A percentile compares a stretch with the other conserved stretches of the same genome.
phyloP scores from a whole-genome alignment of 2,797 vertebrate species.

The Acipenser ruthenus region DNA sequence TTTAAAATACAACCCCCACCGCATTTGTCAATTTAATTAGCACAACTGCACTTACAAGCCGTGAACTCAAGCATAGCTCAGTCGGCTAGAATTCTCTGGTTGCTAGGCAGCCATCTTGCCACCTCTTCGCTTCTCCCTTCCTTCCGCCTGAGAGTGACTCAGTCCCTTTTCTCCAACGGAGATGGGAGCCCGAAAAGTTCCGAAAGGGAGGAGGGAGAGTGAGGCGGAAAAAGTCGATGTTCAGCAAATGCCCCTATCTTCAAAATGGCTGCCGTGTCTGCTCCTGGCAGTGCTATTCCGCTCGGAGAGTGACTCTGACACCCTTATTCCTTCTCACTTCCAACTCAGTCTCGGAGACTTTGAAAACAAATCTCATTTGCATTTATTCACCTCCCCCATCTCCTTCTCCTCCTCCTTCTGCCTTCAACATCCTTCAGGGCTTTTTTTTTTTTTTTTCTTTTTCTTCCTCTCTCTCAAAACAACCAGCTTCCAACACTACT shows the following conservation, averaged over 20 bases:
- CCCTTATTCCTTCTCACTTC: conserved; percentile 41
- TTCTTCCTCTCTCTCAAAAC: conserved; percentile 39
- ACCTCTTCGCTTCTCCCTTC: conserved; percentile 30
- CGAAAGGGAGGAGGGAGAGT: conserved; percentile 37
- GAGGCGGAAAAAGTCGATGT: conserved; percentile 48
- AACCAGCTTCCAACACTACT: conserved; percentile 40
- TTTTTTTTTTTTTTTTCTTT: conserved; percentile 37
- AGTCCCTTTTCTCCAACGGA: conserved; percentile 26
- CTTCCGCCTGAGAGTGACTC: conserved; percentile 28
- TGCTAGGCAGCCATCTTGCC: conserved; percentile 23
- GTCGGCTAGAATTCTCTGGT: neutral
- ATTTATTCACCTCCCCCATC: conserved; percentile 21
- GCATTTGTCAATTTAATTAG: too few species aligned
- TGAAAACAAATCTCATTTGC: conserved; percentile 38
- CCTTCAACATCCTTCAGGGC: conserved; percentile 44
- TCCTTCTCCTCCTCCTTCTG: conserved; percentile 32
- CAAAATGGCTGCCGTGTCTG: conserved; percentile 66
- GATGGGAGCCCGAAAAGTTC: conserved; percentile 27
- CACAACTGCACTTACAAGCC: too few species aligned
- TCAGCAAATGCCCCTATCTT: conserved; percentile 43
- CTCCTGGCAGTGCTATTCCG: conserved; percentile 56
- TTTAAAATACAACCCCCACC: too few species aligned
- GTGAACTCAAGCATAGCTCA: too few species aligned
- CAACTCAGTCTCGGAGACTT: conserved; percentile 30
- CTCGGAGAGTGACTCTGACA: conserved; percentile 56